phyloP scores from a whole-genome alignment of 2,797 vertebrate genomes.

The Hydrolagus colliei region DNA sequence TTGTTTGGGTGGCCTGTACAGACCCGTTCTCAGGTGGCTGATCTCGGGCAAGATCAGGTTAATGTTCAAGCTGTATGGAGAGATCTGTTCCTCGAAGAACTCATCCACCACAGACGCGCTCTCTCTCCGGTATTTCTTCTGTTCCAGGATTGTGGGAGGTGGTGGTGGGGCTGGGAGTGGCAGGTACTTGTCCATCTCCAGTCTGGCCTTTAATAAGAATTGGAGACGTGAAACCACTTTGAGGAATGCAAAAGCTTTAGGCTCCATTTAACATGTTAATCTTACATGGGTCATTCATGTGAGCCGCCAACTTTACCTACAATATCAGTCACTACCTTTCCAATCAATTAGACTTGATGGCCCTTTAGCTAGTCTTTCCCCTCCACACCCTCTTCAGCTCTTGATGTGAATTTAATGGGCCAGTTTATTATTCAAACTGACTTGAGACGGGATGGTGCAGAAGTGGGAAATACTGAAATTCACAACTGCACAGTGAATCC shows the following conservation, averaged over 20 bases:
- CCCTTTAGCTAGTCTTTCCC: too few species aligned
- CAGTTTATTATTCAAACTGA: too few species aligned
- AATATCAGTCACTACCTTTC: too few species aligned
- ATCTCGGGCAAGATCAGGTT: conserved; percentile 79
- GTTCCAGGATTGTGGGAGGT: conserved; percentile 47
- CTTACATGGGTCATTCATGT: too few species aligned
- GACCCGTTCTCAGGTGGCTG: conserved; percentile 75
- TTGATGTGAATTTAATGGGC: too few species aligned
- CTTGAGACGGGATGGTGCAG: too few species aligned
- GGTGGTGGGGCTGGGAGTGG: conserved; percentile 44
- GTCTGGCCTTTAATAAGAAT: conserved; percentile 47
- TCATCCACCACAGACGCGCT: conserved; percentile 83
- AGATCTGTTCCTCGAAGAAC: conserved; percentile 70
- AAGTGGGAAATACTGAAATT: too few species aligned
- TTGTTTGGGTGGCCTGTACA: conserved; percentile 62
- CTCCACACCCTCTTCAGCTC: too few species aligned
- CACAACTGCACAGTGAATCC: too few species aligned
- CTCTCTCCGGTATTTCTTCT: conserved; percentile 74
- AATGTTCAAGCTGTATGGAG: conserved; percentile 82
- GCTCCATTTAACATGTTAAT: too few species aligned
- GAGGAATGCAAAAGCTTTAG: background rate
- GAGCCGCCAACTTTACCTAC: too few species aligned
- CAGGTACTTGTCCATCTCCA: conserved; percentile 82
- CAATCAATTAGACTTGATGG: too few species aligned
- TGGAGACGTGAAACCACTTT: background rate